These are phyloP conservation scores for Drymonia ruficornis DNA, from an alignment of 2,888 invertebrate species.

Conservation along the genomic window DNA sequence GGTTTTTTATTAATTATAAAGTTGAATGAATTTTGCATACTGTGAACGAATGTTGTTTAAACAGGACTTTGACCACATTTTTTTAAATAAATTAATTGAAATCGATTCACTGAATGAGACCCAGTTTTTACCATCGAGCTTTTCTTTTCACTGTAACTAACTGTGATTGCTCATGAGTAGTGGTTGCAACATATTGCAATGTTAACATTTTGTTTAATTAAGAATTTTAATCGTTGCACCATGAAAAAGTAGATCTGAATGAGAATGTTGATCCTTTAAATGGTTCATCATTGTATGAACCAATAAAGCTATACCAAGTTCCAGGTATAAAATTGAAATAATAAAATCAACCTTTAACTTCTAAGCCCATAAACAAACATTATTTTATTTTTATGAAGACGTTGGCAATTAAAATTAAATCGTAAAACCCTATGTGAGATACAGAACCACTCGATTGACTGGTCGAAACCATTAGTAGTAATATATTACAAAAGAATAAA, in stretches of 20 bases:
- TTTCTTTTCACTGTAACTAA: too few relatives aligned
- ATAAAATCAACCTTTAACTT: slow-evolving; percentile 4
- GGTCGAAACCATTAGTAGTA: not conserved
- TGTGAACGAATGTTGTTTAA: not conserved
- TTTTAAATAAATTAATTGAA: not conserved
- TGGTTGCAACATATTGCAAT: too few relatives aligned
- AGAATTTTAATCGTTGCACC: too few relatives aligned
- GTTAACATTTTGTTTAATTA: too few relatives aligned
- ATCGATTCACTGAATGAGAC: too few relatives aligned
- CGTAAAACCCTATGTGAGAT: slow-evolving; percentile 2
- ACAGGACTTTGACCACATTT: not conserved
- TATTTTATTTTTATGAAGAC: slow-evolving; percentile 6
- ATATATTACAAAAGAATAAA: slow-evolving; percentile 20
- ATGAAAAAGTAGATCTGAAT: too few relatives aligned
- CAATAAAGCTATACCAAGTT: not conserved
- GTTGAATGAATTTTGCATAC: slow-evolving; percentile 20
- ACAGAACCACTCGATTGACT: not conserved
- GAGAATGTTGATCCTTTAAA: not conserved
- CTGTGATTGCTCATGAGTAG: too few relatives aligned
- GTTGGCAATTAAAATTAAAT: slow-evolving; percentile 5
- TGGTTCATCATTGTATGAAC: not conserved
- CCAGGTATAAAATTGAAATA: slow-evolving; percentile 6
- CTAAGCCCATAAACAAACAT: slow-evolving; percentile 4
- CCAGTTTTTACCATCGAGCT: too few relatives aligned
- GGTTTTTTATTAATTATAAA: slow-evolving; percentile 9